Conservation (phyloP, 2,888 invertebrate species). For the Neoaliturus tenellus region DNA sequence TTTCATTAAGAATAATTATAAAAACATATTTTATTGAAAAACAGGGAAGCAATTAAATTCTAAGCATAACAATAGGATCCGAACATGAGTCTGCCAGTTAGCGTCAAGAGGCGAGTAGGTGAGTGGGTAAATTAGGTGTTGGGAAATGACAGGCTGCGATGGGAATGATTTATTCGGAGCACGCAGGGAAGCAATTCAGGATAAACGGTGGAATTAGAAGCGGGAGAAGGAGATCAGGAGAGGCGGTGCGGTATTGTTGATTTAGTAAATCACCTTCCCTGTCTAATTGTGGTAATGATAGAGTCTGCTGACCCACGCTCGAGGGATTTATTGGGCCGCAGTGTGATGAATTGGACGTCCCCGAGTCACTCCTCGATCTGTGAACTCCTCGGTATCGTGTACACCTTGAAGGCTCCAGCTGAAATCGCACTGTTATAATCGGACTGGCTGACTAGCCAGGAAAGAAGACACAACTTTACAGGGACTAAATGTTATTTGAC, state of each 20-base stretch:
- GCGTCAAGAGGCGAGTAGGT: background rate
- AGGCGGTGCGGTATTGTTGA: slow-evolving; percentile 19
- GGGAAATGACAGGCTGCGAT: slow-evolving; percentile 22
- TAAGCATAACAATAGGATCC: background rate
- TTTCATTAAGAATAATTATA: no score
- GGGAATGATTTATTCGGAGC: slow-evolving; percentile 26
- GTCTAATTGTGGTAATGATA: slow-evolving; percentile 33
- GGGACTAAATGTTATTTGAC: no score
- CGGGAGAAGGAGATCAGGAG: slow-evolving; percentile 16
- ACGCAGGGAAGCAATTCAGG: slow-evolving; percentile 30
- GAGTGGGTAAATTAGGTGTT: slow-evolving; percentile 33
- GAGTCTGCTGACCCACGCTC: slow-evolving; percentile 11
- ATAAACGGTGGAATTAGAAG: slow-evolving; percentile 23
- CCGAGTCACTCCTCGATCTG: slow-evolving; percentile 10
- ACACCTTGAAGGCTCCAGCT: no score
- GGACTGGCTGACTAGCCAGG: no score
- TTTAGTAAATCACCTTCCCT: slow-evolving; percentile 26
- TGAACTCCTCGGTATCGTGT: background rate
- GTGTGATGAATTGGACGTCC: slow-evolving; percentile 11
- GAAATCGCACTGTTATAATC: no score
- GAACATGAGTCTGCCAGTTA: background rate
- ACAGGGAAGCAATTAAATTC: no score
- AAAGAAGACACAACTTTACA: no score
- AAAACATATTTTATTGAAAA: no score
- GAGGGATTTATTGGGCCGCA: background rate